These are phyloP conservation scores for Euzophera pinguis DNA, from an alignment of 2,888 invertebrate genomes.

Conservation along the genomic window DNA sequence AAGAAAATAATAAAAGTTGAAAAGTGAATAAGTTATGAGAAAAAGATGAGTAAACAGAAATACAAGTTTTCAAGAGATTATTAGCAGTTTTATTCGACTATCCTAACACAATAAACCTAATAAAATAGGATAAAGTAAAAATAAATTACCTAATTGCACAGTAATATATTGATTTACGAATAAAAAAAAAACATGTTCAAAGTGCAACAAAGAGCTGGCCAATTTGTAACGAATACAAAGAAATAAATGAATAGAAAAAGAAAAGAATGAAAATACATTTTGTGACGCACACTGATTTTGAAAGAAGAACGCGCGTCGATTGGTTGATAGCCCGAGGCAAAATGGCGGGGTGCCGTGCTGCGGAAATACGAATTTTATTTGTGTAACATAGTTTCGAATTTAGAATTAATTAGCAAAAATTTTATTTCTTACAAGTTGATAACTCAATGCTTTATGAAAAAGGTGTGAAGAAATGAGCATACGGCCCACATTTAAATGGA, in stretches of 20 bases:
- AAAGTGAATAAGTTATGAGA: too few species aligned
- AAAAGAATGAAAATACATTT: conserved; percentile 36
- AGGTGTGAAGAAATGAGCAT: too few species aligned
- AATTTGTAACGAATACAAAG: conserved; percentile 52
- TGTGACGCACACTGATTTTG: conserved; percentile 54
- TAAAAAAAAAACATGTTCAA: not conserved
- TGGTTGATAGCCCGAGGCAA: conserved; percentile 69
- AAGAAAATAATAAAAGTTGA: too few species aligned
- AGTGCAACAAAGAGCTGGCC: conserved; percentile 32
- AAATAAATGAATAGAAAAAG: conserved; percentile 50
- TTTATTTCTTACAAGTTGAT: too few species aligned
- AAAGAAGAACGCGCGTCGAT: conserved; percentile 65
- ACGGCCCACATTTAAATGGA: too few species aligned
- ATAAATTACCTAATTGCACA: too few species aligned
- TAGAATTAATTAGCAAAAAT: not conserved
- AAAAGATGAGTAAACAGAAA: too few species aligned
- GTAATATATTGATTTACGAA: not conserved
- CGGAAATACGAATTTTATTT: conserved; percentile 71
- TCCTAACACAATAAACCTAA: too few species aligned
- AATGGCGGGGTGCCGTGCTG: conserved; percentile 71
- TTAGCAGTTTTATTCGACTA: too few species aligned
- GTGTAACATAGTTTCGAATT: conserved; percentile 49
- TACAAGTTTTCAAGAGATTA: too few species aligned
- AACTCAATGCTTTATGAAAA: too few species aligned
- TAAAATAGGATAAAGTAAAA: too few species aligned